Base-by-base conservation (phyloP, 2,888 invertebrate genomes). In the Elmis aenea region DNA sequence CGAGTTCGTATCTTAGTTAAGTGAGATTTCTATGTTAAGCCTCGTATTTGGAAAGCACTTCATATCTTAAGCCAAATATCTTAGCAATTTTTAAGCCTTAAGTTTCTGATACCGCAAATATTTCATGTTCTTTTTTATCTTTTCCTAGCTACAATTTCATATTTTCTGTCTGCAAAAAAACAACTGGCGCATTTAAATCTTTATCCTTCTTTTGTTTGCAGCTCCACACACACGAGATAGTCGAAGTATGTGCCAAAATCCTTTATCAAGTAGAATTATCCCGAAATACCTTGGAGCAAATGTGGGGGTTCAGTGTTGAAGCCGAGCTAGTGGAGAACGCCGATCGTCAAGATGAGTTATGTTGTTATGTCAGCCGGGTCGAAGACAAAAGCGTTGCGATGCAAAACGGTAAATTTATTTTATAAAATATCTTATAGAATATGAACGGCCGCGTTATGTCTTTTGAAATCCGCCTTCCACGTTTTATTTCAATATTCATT, bases 301-400 rank as follows among this genome's bases (percentile, higher is more conserved):
- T 94, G 88, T 96, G 95, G 88, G 96, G 96, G 54, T 93, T 96
- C 73, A 91, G 91, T 48, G 94, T 96, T 31, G 96, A 96, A 69
- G 95, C 95, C 2, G 95, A 96, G 70, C 77, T 96, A 39, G 92
- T 94, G 46, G 94, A 95, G 68, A 95, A 95, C 69, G 85, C 91
- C 5, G 95, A 95, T 67, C 75, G 92, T 33, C 94, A 95, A 67
- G 95, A 95, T 68, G 95, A 96, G 67, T 81, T 96, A 26, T 93
- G 94, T 71, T 94, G 95, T 69, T 96, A 94, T 71, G 92, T 96
- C 57, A 92, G 92, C 70, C 81, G 95, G 43, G 93, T 96, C 36
- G 92, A 93, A 68, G 92, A 92, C 68, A 89, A 91, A 66, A 92
- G 93, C 64, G 88, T 93, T 37, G 95, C 94, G 34, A 90, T 93